Evolutionary conservation across 2,797 vertebrate species (phyloP), one percentile per base, ranked within the genome.

Genomic region (Spinibarbus caldwelli): DNA sequence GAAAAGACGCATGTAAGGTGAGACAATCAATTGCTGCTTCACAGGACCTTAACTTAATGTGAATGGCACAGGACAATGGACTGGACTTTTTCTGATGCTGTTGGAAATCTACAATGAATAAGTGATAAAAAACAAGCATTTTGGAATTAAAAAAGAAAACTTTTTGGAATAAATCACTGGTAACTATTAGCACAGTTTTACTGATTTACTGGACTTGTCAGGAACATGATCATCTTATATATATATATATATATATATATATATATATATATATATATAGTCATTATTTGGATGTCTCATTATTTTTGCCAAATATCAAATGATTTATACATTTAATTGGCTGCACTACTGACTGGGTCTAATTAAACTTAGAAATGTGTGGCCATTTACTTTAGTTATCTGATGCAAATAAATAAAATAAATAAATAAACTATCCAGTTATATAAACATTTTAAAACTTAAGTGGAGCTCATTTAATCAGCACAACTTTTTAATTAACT

Each of bases 1-100:
- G 96, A 14, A 96, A 95, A 41, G 96, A 97, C 0, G 93, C 96
- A 26, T 97, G 96, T 62, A 91, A 94, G 94, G 96, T 96, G 85
- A 90, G 91, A 15, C 12, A 57, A 45, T 17, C 10, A 0, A n/a
- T 66, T n/a, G 9, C 0, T n/a, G 14, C 62, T 26, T 19, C 31
- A 52, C 64, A 38, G 36, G 23, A 29, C 41, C 23, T 70, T n/a
- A 80, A 34, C 59, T 68, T 14, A 57, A 71, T 26, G 43, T 52
- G 43, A 45, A 31, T 34, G 17, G 17, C 9, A 64, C 3, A 10
- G 17, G 29, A 4, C 17, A 11, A 23, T 10, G 0, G 21, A 21
- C 34, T 29, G 2, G 21, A 21, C 34, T 29, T 38, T 3, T 43
- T 14, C 15, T 71, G 15, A 76, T 52, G 10, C 19, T 52, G 19